Conservation (phyloP, 2,113 vertebrate species). For the Eonycteris spelaea region DNA sequence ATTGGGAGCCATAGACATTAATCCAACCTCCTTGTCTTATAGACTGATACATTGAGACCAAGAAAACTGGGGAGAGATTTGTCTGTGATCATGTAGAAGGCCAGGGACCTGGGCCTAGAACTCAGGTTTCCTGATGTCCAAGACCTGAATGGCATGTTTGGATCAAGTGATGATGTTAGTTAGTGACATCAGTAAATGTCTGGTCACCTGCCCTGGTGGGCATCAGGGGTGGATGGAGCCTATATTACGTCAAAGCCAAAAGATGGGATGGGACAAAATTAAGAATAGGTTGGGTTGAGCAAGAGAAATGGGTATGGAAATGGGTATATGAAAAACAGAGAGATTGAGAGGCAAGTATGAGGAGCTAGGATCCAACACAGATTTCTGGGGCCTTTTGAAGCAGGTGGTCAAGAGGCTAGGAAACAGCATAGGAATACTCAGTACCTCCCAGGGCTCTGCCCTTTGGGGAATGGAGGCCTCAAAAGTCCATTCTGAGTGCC, state of each 20-base stretch:
- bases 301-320: background rate
- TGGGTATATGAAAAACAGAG: background rate
- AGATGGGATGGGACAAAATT: background rate
- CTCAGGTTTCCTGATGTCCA: background rate
- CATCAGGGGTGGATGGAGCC: background rate
- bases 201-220: background rate
- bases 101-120: background rate
- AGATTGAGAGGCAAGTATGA: background rate
- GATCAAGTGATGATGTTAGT: background rate
- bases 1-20: background rate
- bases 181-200: background rate
- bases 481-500: background rate
- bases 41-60: background rate
- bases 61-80: background rate
- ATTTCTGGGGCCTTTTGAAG: background rate
- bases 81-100: background rate
- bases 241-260: background rate
- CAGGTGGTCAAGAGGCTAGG: background rate
- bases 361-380: background rate
- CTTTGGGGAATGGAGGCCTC: background rate
- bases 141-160: background rate
- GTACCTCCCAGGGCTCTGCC: background rate
- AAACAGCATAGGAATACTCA: background rate
- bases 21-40: background rate
- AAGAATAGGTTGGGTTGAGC: background rate